Conservation (phyloP, 2,113 vertebrate species). For the Bombycilla garrulus region DNA sequence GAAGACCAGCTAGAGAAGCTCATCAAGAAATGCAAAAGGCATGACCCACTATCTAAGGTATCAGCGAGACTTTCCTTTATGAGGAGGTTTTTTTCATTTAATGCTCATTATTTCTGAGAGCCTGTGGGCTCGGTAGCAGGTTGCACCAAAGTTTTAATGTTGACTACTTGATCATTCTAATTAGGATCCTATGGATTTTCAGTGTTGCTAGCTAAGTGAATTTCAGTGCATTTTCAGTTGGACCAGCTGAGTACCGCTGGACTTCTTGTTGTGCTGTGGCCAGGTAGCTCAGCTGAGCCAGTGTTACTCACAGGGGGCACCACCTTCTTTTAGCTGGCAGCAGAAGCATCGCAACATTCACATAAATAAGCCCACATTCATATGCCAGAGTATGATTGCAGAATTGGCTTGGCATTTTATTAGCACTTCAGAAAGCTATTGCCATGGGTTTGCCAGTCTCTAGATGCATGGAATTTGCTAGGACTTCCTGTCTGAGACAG, state of each 20-base stretch:
- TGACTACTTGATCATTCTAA: not conserved
- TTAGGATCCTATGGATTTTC: not conserved
- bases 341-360: not conserved
- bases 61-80: not conserved
- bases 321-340: not conserved
- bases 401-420: not conserved
- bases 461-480: not conserved
- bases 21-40: constrained; percentile 9
- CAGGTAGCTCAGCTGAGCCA: not conserved
- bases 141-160: not conserved
- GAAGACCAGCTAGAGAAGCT: not conserved
- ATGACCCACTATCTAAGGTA: not conserved
- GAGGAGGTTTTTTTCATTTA: not conserved
- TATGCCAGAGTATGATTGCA: not conserved
- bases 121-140: not conserved
- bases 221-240: not conserved
- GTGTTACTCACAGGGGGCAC: not conserved
- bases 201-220: not conserved
- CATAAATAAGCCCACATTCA: not conserved
- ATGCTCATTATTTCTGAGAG: not conserved
- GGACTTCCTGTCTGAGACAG: not conserved
- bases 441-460: not conserved
- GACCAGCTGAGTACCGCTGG: not conserved
- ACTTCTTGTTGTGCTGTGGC: not conserved
- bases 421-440: not conserved